Evolutionary conservation across 2,113 vertebrate species (phyloP).

Genomic region (Australoheros scitulus): DNA sequence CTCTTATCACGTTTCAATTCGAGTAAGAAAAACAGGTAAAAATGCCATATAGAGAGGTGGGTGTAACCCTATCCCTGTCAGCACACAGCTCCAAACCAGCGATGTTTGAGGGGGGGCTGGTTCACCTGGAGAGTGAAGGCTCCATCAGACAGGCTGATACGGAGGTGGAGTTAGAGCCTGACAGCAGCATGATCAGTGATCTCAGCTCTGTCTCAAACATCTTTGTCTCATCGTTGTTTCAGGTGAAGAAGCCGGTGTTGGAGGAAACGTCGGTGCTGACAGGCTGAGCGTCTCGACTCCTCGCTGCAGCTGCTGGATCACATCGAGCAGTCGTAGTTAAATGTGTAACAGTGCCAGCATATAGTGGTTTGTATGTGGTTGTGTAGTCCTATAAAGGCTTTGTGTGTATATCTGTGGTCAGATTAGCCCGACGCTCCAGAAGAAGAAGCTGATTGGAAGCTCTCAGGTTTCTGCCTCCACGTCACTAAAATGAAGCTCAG

Average conservation of each 20-base stretch:
- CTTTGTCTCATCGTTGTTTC: constrained; percentile 7
- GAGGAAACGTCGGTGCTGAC: constrained; percentile 28
- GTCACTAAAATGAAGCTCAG: neutral
- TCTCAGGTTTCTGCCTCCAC: neutral
- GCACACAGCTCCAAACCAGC: too few species aligned
- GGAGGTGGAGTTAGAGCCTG: neutral
- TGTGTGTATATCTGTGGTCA: neutral
- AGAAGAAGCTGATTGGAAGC: too few species aligned
- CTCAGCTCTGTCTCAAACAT: neutral
- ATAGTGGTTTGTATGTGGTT: neutral
- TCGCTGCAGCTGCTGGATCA: neutral
- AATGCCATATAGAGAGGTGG: too few species aligned
- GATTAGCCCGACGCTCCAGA: fast-evolving
- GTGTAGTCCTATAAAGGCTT: neutral
- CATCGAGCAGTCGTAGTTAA: fast-evolving
- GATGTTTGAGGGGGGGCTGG: too few species aligned
- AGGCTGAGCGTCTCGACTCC: neutral
- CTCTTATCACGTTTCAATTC: too few species aligned
- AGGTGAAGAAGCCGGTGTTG: constrained; percentile 36
- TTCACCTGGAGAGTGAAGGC: too few species aligned
- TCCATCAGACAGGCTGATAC: too few species aligned
- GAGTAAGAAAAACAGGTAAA: too few species aligned
- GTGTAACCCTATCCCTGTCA: too few species aligned
- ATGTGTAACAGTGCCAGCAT: neutral
- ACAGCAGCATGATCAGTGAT: neutral